Base-by-base conservation (phyloP, 2,113 vertebrate genomes). In the Callopanchax toddi region DNA sequence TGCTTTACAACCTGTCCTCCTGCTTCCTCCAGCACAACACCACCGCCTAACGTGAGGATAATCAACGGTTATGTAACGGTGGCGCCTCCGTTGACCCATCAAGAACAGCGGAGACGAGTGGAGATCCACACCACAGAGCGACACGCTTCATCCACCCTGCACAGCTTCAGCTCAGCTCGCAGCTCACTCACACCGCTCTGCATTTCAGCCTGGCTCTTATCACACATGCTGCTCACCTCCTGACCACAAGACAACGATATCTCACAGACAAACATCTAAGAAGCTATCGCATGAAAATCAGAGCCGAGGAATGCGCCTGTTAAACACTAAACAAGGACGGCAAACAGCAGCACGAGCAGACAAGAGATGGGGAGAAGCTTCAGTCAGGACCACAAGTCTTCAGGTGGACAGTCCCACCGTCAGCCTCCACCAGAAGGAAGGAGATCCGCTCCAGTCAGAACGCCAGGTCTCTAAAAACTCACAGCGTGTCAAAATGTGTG, bases 31-130 rank as follows among this genome's bases (percentile, higher is more conserved):
- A 98, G 95, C 83, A 96, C 95, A 3, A 95, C 93, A 2, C 90
- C 92, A 0, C 87, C 92, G 15, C 93, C 94, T 0, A 93, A 90
- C 8, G 69, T 94, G 57, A 93, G 93, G 86, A 93, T 94, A 82
- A 93, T 94, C 16, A 93, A 95, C 2, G 92, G 93, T 71, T 93
- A 96, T 2, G 89, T 93, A 76, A 96, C 96, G 0, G 91, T 93
- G 76, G 93, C 92, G 45, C 90, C 96, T 42, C 91, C 89, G 1
- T 76, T 91, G 39, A 90, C 81, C 25, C 87, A 73, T 25, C 87
- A 87, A 45, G 74, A 91, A 70, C 90, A 86, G 54, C 89, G 22
- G 37, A 82, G 83, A 39, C 61, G 70, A 63, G 54, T 46, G 11
- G 62, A 76, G 6, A 37, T 61, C 44, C 25, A 56, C 5, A 3